Percentiles rank a stretch among this genome's conserved stretches.
These are phyloP conservation scores for Drosophila tristis DNA, from an alignment of 1,140 invertebrate genomes.

Conservation along the genomic window DNA sequence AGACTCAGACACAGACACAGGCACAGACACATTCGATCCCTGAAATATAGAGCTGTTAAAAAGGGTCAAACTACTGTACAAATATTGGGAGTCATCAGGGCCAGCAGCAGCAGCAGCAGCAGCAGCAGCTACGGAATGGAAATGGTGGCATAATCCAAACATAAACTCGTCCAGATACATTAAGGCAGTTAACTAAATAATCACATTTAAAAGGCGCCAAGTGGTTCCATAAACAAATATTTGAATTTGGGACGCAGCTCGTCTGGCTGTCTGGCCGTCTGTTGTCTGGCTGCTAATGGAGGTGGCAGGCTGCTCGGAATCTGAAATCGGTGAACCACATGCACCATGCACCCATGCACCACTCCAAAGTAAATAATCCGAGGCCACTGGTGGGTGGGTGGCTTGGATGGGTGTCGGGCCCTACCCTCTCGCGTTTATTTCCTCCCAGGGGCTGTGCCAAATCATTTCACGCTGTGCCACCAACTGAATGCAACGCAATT, in stretches of 20 bases:
- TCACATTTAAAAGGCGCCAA: slow-evolving; percentile 84
- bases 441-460: slow-evolving; percentile 55
- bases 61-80: slow-evolving; percentile 80
- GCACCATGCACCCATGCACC: slow-evolving; percentile 22
- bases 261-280: slow-evolving; percentile 26
- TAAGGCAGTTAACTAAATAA: slow-evolving; percentile 74
- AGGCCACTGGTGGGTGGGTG: slow-evolving; percentile 33
- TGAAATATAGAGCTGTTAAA: slow-evolving; percentile 71
- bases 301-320: too few relatives aligned
- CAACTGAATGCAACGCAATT: slow-evolving; percentile 41
- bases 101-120: slow-evolving; percentile 10
- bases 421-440: not conserved
- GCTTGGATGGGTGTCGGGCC: slow-evolving; percentile 1
- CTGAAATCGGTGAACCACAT: too few relatives aligned
- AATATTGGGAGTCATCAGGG: slow-evolving; percentile 72
- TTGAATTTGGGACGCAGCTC: slow-evolving; percentile 53
- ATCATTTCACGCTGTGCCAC: slow-evolving; percentile 69
- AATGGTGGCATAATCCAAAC: slow-evolving; percentile 48
- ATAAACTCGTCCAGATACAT: slow-evolving; percentile 31
- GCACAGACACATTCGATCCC: slow-evolving; percentile 14
- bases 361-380: slow-evolving; percentile 60
- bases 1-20: too few relatives aligned
- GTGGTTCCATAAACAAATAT: slow-evolving; percentile 83
- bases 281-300: slow-evolving; percentile 38
- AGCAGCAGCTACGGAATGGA: slow-evolving; percentile 18